A percentile compares a stretch with the other conserved stretches of the same genome.
phyloP scores from a whole-genome alignment of 2,113 vertebrate genomes.

The Pampusana beccarii region DNA sequence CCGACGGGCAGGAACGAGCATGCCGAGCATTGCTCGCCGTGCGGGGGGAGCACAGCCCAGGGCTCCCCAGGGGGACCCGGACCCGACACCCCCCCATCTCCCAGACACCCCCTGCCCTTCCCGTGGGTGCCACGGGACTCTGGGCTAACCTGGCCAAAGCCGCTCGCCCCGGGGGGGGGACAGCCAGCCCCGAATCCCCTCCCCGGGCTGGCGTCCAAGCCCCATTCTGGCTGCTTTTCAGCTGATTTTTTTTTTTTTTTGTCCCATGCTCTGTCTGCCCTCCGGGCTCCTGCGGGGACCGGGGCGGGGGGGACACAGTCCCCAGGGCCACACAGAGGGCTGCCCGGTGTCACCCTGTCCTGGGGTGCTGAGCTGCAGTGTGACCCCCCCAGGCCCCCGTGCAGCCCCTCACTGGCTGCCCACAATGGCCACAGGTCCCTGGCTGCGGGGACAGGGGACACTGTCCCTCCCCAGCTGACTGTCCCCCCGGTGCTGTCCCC shows the following conservation, averaged over 20 bases:
- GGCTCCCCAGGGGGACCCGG: background rate
- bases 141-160: accelerated
- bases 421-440: accelerated
- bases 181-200: background rate
- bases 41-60: background rate
- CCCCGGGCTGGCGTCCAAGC: background rate
- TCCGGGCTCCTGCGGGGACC: background rate
- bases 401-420: background rate
- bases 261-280: slow-evolving; percentile 22
- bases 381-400: background rate
- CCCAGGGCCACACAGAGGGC: background rate
- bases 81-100: accelerated
- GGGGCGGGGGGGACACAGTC: accelerated
- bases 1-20: background rate
- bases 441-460: accelerated
- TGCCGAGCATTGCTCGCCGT: background rate
- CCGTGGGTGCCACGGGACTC: background rate
- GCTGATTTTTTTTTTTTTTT: background rate
- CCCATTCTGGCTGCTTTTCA: background rate
- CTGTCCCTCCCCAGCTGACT: accelerated
- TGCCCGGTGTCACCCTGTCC: background rate
- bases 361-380: accelerated
- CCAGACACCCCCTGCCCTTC: background rate
- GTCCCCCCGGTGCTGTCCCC: background rate
- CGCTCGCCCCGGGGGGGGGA: background rate